Evolutionary conservation across 2,797 vertebrate genomes (phyloP).

Genomic region (Notamacropus eugenii): DNA sequence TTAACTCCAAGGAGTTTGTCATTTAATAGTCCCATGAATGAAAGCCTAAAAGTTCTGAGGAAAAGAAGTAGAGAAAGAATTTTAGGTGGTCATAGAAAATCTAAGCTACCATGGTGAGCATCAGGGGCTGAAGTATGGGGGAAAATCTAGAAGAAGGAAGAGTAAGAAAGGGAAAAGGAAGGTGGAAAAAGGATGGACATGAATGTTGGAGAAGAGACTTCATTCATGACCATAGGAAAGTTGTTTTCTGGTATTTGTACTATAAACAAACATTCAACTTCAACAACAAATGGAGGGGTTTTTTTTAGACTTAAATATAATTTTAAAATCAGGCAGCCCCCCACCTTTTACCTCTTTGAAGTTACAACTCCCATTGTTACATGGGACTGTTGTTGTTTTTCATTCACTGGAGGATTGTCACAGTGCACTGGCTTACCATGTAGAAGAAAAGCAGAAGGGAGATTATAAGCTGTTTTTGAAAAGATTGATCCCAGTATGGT

Average conservation of each 20-base stretch:
- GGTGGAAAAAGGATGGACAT: not conserved
- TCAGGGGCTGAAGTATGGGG: not conserved
- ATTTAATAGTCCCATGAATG: not conserved
- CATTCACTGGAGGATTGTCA: not conserved
- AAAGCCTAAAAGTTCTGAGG: not conserved
- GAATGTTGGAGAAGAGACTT: not conserved
- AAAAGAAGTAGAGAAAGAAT: not conserved
- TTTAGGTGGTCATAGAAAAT: not conserved
- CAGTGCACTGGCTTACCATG: not conserved
- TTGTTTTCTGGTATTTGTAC: not conserved
- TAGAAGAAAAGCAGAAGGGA: not conserved
- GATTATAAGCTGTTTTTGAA: not conserved
- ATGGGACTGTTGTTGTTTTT: not conserved
- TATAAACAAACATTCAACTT: not conserved
- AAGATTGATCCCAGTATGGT: not conserved
- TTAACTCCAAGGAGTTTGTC: not conserved
- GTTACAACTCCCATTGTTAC: not conserved
- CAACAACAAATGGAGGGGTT: not conserved
- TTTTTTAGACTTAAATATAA: not conserved
- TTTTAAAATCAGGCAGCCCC: not conserved
- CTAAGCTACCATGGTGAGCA: not conserved
- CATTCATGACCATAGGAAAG: not conserved
- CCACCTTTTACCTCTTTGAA: not conserved
- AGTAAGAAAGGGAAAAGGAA: not conserved
- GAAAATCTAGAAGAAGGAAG: not conserved